phyloP scores from a whole-genome alignment of 1,140 invertebrate species.

The Venturia canescens region DNA sequence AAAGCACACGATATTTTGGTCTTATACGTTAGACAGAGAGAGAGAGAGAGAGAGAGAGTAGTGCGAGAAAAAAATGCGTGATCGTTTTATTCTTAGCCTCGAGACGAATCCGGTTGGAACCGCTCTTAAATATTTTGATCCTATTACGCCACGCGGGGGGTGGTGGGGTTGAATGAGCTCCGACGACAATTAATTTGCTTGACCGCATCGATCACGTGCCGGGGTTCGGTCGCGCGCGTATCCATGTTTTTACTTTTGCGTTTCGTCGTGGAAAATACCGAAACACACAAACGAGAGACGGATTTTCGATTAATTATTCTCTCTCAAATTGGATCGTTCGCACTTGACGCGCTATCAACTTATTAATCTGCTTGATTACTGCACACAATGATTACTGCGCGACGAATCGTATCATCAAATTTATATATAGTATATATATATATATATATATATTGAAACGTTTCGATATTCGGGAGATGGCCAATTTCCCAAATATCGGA shows the following conservation, averaged over 20 bases:
- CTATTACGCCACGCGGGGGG: constrained; percentile 25
- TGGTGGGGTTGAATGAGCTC: constrained; percentile 50
- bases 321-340: too few species aligned
- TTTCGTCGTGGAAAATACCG: background rate
- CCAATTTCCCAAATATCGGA: too few species aligned
- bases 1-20: too few species aligned
- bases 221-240: background rate
- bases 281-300: background rate
- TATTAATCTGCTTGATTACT: too few species aligned
- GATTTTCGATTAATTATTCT: too few species aligned
- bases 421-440: too few species aligned
- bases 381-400: too few species aligned
- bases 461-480: too few species aligned
- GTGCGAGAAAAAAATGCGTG: constrained; percentile 5
- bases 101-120: constrained; percentile 60
- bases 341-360: too few species aligned
- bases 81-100: constrained; percentile 44
- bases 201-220: constrained; percentile 46
- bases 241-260: background rate
- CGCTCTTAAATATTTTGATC: constrained; percentile 54
- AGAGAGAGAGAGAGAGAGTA: background rate
- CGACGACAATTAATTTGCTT: constrained; percentile 53
- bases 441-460: too few species aligned
- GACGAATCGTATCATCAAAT: too few species aligned
- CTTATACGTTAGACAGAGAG: constrained; percentile 3